Evolutionary conservation across 2,113 vertebrate species (phyloP).

Genomic region (Eclectus roratus): DNA sequence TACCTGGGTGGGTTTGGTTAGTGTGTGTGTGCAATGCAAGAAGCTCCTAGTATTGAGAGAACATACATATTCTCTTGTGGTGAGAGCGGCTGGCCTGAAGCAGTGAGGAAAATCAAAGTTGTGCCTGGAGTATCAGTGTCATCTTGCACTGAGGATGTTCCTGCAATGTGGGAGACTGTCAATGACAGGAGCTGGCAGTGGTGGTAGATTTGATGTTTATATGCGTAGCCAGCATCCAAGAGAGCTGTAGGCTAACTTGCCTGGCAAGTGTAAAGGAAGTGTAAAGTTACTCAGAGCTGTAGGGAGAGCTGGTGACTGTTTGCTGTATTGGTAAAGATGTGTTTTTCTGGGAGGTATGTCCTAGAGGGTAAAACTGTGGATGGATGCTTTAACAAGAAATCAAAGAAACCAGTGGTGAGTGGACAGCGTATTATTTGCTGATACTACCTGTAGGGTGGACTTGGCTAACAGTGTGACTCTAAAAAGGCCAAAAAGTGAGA

Average conservation of each 20-base stretch:
- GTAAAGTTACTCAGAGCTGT: background rate
- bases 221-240: background rate
- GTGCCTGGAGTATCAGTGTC: too few species aligned
- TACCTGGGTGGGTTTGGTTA: background rate
- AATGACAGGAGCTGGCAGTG: background rate
- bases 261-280: background rate
- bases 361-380: background rate
- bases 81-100: background rate
- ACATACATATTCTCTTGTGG: accelerated
- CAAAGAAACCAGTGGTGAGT: background rate
- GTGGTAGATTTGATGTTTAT: background rate
- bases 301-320: background rate
- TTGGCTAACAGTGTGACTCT: background rate
- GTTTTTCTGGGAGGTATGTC: background rate
- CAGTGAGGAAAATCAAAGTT: background rate
- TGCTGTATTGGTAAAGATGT: background rate
- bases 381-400: background rate
- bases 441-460: accelerated
- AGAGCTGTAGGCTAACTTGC: background rate
- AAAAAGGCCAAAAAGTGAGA: background rate
- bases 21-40: background rate
- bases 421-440: background rate
- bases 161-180: background rate
- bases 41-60: background rate
- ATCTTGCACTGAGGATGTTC: background rate